Percentiles rank a stretch among this genome's conserved stretches.
Conservation (phyloP, 1,140 invertebrate species). For the Dendrolimus kikuchii region DNA sequence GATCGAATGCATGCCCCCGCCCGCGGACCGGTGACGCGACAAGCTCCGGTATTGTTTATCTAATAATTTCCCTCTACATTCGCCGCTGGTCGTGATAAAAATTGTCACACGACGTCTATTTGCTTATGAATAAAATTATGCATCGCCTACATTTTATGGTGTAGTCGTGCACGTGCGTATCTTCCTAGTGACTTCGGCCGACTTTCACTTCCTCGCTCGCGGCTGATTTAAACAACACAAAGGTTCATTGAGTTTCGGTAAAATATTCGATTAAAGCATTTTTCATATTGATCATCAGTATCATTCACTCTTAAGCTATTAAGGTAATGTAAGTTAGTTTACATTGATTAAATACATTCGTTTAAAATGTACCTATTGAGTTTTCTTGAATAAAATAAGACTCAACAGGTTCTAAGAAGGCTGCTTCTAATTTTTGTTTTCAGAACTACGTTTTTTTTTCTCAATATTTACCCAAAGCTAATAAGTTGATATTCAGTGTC, state of each 20-base stretch:
- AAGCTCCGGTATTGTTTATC: constrained; percentile 41
- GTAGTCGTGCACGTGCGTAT: constrained; percentile 28
- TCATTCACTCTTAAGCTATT: no score
- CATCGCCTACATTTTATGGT: constrained; percentile 11
- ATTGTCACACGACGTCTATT: constrained; percentile 4
- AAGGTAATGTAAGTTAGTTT: no score
- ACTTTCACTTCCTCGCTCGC: constrained; percentile 39
- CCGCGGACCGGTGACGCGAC: constrained; percentile 35
- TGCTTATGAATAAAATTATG: neutral
- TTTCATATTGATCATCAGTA: no score
- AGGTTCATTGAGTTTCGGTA: constrained; percentile 9
- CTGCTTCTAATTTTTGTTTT: no score
- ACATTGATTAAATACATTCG: no score
- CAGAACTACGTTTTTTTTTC: no score
- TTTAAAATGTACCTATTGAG: no score
- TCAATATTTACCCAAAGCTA: no score
- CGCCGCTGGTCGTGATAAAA: constrained; percentile 4
- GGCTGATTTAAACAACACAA: constrained; percentile 7
- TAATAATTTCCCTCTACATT: constrained; percentile 27
- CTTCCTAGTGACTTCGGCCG: constrained; percentile 12
- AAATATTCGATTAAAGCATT: neutral
- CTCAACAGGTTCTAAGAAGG: no score
- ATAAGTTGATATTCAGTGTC: no score
- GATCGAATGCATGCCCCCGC: constrained; percentile 38
- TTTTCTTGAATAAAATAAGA: no score